Percentiles rank a stretch among this genome's conserved stretches.
These are phyloP conservation scores for Alauda arvensis DNA, from an alignment of 2,797 vertebrate species.

Conservation along the genomic window DNA sequence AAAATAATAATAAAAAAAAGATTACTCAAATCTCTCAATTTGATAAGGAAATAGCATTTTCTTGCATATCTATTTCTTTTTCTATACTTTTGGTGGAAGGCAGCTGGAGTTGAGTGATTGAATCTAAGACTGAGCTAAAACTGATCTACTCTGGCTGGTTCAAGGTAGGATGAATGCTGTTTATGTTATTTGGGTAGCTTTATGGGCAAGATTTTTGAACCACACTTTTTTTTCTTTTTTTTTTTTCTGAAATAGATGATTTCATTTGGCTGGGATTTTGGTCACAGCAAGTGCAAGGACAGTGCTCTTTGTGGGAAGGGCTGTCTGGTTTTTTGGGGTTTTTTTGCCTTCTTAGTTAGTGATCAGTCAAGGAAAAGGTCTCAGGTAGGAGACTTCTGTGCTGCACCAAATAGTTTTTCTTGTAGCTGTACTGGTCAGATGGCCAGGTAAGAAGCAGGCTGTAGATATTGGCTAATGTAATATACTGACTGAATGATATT, in stretches of 20 bases:
- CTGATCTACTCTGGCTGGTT: not conserved
- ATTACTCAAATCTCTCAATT: not conserved
- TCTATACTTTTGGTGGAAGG: not conserved
- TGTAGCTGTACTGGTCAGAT: not conserved
- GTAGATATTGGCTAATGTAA: not conserved
- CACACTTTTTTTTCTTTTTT: not conserved
- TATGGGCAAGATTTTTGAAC: not conserved
- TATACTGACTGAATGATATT: not conserved
- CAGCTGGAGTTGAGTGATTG: not conserved
- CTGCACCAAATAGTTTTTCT: not conserved
- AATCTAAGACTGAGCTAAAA: not conserved
- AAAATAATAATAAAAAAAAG: not conserved
- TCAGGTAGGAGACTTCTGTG: not conserved
- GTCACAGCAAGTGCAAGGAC: not conserved
- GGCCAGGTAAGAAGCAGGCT: not conserved
- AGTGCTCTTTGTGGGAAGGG: not conserved
- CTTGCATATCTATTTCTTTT: not conserved
- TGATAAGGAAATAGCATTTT: not conserved
- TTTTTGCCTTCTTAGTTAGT: not conserved
- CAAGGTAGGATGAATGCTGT: not conserved
- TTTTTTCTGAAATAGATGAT: not conserved
- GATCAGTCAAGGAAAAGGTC: not conserved
- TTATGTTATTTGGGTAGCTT: not conserved
- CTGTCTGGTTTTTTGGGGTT: too few relatives aligned
- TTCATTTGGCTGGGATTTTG: not conserved